phyloP scores from a whole-genome alignment of 1,140 invertebrate genomes.

The Galleria mellonella region DNA sequence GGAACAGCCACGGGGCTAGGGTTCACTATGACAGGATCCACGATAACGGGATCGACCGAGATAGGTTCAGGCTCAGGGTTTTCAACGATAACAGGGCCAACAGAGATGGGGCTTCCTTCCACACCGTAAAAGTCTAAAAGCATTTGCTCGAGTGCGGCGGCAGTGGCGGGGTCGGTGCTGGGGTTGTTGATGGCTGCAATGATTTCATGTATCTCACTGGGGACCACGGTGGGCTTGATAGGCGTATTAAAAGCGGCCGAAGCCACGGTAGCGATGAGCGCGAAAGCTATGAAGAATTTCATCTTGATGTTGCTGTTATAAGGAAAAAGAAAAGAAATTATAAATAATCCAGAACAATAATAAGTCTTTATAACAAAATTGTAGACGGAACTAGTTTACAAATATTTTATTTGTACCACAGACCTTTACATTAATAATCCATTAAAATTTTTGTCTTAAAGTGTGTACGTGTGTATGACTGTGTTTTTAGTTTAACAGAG shows the following conservation, averaged over 20 bases:
- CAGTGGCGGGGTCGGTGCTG: conserved; percentile 50
- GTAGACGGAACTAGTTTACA: too few relatives aligned
- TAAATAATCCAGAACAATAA: too few relatives aligned
- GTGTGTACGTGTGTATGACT: too few relatives aligned
- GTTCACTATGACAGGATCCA: not conserved
- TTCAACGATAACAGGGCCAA: conserved; percentile 6
- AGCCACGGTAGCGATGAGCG: conserved; percentile 31
- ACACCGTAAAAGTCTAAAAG: conserved; percentile 18
- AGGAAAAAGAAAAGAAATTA: too few relatives aligned
- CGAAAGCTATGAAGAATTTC: conserved; percentile 46
- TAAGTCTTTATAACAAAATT: too few relatives aligned
- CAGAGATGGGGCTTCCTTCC: conserved; percentile 1
- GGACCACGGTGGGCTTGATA: conserved; percentile 5
- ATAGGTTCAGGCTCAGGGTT: conserved; percentile 3
- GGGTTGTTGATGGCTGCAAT: conserved; percentile 43
- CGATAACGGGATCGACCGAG: not conserved
- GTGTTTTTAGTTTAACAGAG: too few relatives aligned
- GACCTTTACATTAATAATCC: too few relatives aligned
- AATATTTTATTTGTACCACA: too few relatives aligned
- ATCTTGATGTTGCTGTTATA: conserved; percentile 17
- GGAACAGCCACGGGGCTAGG: not conserved
- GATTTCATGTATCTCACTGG: conserved; percentile 27
- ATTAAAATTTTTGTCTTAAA: too few relatives aligned
- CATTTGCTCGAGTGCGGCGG: conserved; percentile 26
- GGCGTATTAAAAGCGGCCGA: conserved; percentile 10